phyloP scores from a whole-genome alignment of 1,140 invertebrate genomes.

The Drosophila ogumai region DNA sequence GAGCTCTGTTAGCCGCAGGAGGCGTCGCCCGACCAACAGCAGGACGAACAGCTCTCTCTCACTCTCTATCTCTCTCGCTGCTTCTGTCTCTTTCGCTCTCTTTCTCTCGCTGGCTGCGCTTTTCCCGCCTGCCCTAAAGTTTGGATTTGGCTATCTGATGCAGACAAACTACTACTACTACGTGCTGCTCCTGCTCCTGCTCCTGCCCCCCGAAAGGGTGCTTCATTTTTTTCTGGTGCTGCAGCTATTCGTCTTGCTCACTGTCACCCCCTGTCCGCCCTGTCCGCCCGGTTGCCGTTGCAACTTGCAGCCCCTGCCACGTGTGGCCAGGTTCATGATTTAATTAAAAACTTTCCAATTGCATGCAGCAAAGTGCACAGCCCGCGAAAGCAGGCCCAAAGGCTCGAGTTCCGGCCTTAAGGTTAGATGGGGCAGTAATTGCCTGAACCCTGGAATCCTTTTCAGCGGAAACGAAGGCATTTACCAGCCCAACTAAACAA shows the following conservation, averaged over 20 bases:
- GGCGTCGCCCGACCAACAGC: conserved; percentile 26
- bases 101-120: conserved; percentile 4
- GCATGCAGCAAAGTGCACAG: conserved; percentile 55
- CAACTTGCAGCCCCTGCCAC: conserved; percentile 1
- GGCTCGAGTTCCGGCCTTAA: conserved; percentile 7
- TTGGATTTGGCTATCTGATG: conserved; percentile 62
- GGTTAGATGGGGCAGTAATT: not conserved
- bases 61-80: not conserved
- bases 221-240: conserved; percentile 5
- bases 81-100: conserved; percentile 52
- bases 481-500: conserved; percentile 4
- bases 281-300: no score
- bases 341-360: conserved; percentile 69
- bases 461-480: conserved; percentile 4
- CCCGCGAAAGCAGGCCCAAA: conserved; percentile 3
- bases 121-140: conserved; percentile 8
- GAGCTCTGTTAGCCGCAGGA: conserved; percentile 38
- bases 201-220: not conserved
- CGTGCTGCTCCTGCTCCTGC: not conserved
- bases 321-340: conserved; percentile 59
- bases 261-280: conserved; percentile 12
- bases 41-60: not conserved
- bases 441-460: not conserved
- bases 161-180: conserved; percentile 59
- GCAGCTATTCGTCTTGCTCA: conserved; percentile 59